Percentiles rank a stretch among this genome's conserved stretches.
Evolutionary conservation across 2,113 vertebrate genomes (phyloP).

Genomic region (Ageneiosus marmoratus): DNA sequence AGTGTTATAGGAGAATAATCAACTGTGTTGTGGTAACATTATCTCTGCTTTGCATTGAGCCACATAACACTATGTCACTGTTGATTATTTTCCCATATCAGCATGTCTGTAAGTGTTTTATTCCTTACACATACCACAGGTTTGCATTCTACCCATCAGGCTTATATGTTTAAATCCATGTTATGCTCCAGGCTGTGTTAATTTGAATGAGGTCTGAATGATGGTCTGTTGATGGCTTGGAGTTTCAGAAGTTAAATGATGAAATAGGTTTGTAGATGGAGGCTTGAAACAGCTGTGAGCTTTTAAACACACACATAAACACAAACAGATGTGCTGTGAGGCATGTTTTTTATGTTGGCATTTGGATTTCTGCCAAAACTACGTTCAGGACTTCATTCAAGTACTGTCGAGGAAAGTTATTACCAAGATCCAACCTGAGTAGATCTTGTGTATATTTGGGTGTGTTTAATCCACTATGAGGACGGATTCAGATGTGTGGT

Average conservation of each 20-base stretch:
- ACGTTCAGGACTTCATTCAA: slow-evolving; percentile 43
- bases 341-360: slow-evolving; percentile 66
- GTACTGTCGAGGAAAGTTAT: slow-evolving; percentile 62
- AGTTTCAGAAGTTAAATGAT: slow-evolving; percentile 16
- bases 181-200: not conserved
- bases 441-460: not conserved
- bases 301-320: slow-evolving; percentile 59
- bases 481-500: not conserved
- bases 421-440: slow-evolving; percentile 46
- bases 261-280: not conserved
- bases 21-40: not conserved
- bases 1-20: not conserved
- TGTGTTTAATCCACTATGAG: not conserved
- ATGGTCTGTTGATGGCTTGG: slow-evolving; percentile 13
- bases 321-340: slow-evolving; percentile 63
- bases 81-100: not conserved
- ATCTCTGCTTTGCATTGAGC: not conserved
- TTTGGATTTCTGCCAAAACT: slow-evolving; percentile 51
- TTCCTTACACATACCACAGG: not conserved
- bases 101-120: not conserved
- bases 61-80: not conserved
- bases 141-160: not conserved
- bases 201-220: not conserved
- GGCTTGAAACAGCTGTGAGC: slow-evolving; percentile 71
- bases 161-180: not conserved